phyloP scores from a whole-genome alignment of 2,797 vertebrate genomes.

The Enteromius viviparus region DNA sequence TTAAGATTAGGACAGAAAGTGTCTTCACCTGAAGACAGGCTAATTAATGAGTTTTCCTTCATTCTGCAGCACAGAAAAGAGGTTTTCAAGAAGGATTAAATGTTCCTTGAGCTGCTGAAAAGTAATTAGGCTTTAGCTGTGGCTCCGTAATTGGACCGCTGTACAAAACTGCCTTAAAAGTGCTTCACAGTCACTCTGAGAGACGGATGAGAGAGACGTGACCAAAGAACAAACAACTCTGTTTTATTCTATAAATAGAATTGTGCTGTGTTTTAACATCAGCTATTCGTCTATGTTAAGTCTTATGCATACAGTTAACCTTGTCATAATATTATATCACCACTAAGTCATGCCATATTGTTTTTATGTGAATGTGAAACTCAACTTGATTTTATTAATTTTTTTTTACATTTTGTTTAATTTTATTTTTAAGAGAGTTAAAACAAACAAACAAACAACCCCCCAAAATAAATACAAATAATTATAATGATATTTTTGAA shows the following conservation, averaged over 20 bases:
- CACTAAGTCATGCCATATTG: no score
- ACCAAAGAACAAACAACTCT: not conserved
- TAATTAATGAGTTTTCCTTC: constrained; percentile 20
- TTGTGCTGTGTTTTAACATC: not conserved
- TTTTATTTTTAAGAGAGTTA: not conserved
- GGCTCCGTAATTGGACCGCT: not conserved
- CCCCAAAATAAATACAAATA: not conserved
- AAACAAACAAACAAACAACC: not conserved
- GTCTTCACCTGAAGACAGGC: not conserved
- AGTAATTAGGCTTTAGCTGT: not conserved
- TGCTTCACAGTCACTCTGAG: not conserved
- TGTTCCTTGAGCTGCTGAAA: not conserved
- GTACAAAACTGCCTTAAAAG: not conserved
- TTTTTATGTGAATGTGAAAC: not conserved
- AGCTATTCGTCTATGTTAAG: not conserved
- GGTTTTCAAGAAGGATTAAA: constrained; percentile 8
- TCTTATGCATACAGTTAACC: not conserved
- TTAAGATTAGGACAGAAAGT: not conserved
- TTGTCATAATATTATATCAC: not conserved
- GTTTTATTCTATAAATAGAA: not conserved
- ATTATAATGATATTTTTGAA: not conserved
- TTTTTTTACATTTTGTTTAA: not conserved
- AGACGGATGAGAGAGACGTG: not conserved
- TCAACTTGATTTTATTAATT: no score
- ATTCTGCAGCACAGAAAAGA: not conserved